phyloP scores from a whole-genome alignment of 2,797 vertebrate species.

The Darevskia mixta region DNA sequence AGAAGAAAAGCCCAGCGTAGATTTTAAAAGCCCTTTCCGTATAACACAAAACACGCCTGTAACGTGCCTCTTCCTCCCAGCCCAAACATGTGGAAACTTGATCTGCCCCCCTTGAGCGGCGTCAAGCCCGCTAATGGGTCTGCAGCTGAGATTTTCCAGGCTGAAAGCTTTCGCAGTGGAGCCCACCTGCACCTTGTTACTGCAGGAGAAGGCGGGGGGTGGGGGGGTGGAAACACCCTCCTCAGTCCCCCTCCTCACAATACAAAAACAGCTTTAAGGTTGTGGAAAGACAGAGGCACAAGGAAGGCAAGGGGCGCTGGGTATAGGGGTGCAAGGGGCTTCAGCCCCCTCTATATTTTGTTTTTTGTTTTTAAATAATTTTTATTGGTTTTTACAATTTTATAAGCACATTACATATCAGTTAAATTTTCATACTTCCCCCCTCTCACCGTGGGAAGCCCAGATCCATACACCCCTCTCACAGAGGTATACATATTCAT shows the following conservation, averaged over 20 bases:
- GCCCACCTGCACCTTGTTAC: conserved; percentile 20
- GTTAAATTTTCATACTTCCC: too few relatives aligned
- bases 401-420: too few relatives aligned
- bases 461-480: too few relatives aligned
- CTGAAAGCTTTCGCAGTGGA: background rate
- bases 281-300: background rate
- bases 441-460: too few relatives aligned
- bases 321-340: too few relatives aligned
- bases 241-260: too few relatives aligned
- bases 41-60: background rate
- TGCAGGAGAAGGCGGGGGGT: background rate
- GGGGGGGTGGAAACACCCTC: background rate
- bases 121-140: accelerated
- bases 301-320: background rate
- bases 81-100: background rate
- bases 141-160: background rate
- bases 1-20: accelerated
- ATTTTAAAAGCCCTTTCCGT: background rate
- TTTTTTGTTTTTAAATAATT: too few relatives aligned
- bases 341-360: too few relatives aligned
- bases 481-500: too few relatives aligned
- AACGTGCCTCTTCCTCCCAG: background rate
- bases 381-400: too few relatives aligned
- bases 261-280: background rate
- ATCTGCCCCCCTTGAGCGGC: background rate